phyloP scores from a whole-genome alignment of 2,797 vertebrate genomes.

The Phoebastria nigripes region DNA sequence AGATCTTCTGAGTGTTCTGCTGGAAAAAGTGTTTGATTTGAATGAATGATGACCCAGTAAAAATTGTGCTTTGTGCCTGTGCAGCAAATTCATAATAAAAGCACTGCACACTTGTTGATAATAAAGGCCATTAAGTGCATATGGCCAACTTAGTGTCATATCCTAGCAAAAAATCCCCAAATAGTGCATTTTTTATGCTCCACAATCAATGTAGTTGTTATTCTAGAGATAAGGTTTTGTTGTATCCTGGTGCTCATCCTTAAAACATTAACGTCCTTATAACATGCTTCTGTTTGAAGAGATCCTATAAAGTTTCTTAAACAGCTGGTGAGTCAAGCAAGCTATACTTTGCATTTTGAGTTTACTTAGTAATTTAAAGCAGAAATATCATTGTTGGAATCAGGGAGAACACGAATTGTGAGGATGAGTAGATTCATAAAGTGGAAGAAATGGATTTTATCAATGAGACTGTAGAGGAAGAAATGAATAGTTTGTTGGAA shows the following conservation, averaged over 20 bases:
- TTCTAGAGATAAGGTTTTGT: neutral
- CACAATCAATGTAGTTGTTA: neutral
- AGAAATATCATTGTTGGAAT: neutral
- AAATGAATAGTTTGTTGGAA: neutral
- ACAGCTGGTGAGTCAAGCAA: neutral
- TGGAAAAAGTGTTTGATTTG: neutral
- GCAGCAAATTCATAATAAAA: neutral
- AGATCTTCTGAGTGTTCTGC: neutral
- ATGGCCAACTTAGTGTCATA: neutral
- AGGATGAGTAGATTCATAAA: neutral
- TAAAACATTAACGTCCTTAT: neutral
- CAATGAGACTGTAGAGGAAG: neutral
- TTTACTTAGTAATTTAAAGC: neutral
- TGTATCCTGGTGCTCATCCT: neutral
- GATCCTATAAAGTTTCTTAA: neutral
- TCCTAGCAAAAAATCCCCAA: neutral
- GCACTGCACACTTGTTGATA: neutral
- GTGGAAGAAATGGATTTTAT: neutral
- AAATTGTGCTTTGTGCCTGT: neutral
- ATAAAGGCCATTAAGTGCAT: neutral
- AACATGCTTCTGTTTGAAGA: neutral
- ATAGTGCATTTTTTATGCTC: neutral
- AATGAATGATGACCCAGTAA: neutral
- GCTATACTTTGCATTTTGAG: neutral
- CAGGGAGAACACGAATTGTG: neutral